Evolutionary conservation across 1,140 invertebrate species (phyloP), one percentile per base, ranked within the genome.

Genomic region (Melanaphis sacchari): DNA sequence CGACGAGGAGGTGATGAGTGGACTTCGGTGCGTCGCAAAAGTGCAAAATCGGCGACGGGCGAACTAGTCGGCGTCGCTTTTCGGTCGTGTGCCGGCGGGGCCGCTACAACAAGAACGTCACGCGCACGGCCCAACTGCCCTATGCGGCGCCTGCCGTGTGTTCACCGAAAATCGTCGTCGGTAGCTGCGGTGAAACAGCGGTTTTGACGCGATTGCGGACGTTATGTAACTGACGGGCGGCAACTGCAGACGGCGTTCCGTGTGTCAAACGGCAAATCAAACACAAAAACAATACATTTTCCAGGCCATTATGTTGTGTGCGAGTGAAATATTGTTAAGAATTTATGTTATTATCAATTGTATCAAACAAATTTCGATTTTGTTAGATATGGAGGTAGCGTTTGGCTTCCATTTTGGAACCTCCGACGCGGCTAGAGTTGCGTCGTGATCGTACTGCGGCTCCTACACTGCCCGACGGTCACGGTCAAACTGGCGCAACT

Each of bases 401-500:
- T 46, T 22, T n/a, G 59, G 66, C 66, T 38, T 91, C 90, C 90
- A 91, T 91, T 26, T 91, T 91, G 90, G 38, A 91, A 76, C 38
- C 21, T 26, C 8, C 26, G 24, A 43, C 54, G 18, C 90, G 84
- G 84, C n/a, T 15, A 84, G 31, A 46, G 31, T n/a, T 21, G 1
- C 26, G 41, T 0, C 11, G 26, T 21, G 1, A 21, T 26, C 31
- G 40, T 87, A 87, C 84, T 41, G 84, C 40, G 82, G 40, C 81
- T 84, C 81, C 81, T n/a, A 31, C 59, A 31, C 59, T 66, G 22
- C 21, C 81, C 38, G 38, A 24, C 92, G 97, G 38, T 24, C 96
- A 97, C 96, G 66, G 97, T 97, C 59, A 5, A 31, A 9, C 9
- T 21, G 2, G 2, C 54, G 11, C 31, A 59, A 9, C 54, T 31